Conservation (phyloP, 2,797 vertebrate genomes). For the Salmo trutta region DNA sequence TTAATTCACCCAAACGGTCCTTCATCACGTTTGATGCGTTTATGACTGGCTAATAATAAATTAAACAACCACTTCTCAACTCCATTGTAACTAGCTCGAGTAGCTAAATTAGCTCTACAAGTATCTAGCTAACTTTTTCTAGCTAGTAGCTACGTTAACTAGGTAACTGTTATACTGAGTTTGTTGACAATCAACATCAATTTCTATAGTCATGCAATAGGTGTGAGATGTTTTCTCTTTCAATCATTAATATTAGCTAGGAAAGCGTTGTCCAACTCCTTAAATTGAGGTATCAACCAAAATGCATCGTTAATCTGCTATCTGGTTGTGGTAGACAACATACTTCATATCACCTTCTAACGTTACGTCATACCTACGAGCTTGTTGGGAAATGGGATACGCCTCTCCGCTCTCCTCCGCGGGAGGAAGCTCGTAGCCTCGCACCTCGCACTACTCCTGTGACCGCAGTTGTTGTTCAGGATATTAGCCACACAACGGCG, state of each 20-base stretch:
- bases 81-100: constrained; percentile 16
- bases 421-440: background rate
- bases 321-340: background rate
- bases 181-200: background rate
- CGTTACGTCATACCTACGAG: background rate
- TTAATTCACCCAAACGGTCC: constrained; percentile 81
- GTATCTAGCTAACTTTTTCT: background rate
- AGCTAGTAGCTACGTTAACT: background rate
- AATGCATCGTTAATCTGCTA: background rate
- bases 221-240: background rate
- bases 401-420: constrained; percentile 22
- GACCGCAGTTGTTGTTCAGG: background rate
- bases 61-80: constrained; percentile 14
- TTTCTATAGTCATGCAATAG: background rate
- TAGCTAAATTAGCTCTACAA: background rate
- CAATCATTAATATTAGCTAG: background rate
- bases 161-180: background rate
- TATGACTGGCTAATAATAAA: constrained; percentile 14
- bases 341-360: background rate
- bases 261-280: background rate
- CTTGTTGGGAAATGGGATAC: constrained; percentile 30
- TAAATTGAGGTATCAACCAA: background rate
- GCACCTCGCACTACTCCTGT: background rate
- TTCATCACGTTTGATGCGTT: constrained; percentile 67
- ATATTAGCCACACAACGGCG: constrained; percentile 47